Evolutionary conservation across 2,113 vertebrate genomes (phyloP).

Genomic region (Phoenicopterus ruber): DNA sequence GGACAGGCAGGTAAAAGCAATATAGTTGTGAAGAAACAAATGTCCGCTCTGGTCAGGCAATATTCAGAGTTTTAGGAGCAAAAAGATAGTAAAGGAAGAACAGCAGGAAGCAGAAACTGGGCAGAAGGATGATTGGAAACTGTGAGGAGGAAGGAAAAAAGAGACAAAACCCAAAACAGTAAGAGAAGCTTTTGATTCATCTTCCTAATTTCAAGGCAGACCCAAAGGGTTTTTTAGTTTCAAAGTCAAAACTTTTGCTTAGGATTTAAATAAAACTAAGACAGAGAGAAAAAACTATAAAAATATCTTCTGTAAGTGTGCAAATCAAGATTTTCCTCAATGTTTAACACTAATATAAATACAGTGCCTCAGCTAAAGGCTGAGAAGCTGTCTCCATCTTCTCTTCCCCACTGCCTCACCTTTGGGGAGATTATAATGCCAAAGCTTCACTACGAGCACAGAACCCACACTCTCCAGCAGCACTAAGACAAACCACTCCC

Average conservation of each 20-base stretch:
- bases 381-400: not conserved
- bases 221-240: not conserved
- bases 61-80: not conserved
- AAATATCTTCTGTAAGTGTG: not conserved
- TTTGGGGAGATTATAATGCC: not conserved
- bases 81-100: not conserved
- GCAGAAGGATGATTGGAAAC: not conserved
- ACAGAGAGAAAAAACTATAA: not conserved
- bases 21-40: not conserved
- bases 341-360: not conserved
- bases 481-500: not conserved
- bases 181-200: not conserved
- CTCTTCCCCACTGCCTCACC: not conserved
- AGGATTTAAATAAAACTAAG: not conserved
- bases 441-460: not conserved
- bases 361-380: not conserved
- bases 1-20: not conserved
- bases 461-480: not conserved
- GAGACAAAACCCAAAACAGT: not conserved
- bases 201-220: not conserved
- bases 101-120: not conserved
- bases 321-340: not conserved
- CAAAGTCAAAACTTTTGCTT: not conserved
- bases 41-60: not conserved
- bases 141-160: not conserved